Conservation (phyloP, 1,140 invertebrate genomes). For the Oncopodura yosiiana region DNA sequence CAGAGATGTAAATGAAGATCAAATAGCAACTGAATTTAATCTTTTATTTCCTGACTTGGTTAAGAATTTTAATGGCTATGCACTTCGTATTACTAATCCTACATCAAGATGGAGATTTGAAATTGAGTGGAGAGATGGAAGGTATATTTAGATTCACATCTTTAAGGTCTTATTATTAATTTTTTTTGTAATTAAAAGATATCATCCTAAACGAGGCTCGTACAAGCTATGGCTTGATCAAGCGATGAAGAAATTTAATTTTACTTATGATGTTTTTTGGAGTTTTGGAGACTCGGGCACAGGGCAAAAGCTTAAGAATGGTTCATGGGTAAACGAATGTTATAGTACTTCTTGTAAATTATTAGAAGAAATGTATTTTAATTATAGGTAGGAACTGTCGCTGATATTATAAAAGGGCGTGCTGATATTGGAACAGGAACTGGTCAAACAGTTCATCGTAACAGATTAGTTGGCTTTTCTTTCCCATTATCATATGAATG, state of each 20-base stretch:
- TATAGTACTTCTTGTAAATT: too few relatives aligned
- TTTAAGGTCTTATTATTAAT: too few relatives aligned
- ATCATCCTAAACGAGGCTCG: constrained; percentile 10
- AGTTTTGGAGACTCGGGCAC: constrained; percentile 21
- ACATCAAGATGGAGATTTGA: constrained; percentile 17
- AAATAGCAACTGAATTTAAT: too few relatives aligned
- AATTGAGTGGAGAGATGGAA: constrained; percentile 3
- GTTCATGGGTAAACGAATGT: too few relatives aligned
- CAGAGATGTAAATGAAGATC: too few relatives aligned
- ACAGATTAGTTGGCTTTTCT: constrained; percentile 12
- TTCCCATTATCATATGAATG: constrained; percentile 24
- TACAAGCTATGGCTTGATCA: constrained; percentile 4
- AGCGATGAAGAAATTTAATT: constrained; percentile 16
- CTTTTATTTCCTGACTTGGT: constrained; percentile 2
- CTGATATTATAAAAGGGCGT: constrained; percentile 10
- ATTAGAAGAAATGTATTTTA: too few relatives aligned
- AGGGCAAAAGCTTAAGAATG: constrained; percentile 6
- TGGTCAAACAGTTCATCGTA: constrained; percentile 9
- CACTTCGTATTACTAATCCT: constrained; percentile 8
- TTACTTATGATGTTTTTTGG: constrained; percentile 20
- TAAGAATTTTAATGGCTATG: constrained; percentile 19
- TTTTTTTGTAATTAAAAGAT: too few relatives aligned
- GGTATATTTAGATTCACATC: too few relatives aligned
- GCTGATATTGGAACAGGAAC: constrained; percentile 18
- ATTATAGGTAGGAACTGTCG: constrained; percentile 20